Evolutionary conservation across 2,888 invertebrate species (phyloP), one percentile per base, ranked within the genome.

Genomic region (Heteromyza rotundicornis): DNA sequence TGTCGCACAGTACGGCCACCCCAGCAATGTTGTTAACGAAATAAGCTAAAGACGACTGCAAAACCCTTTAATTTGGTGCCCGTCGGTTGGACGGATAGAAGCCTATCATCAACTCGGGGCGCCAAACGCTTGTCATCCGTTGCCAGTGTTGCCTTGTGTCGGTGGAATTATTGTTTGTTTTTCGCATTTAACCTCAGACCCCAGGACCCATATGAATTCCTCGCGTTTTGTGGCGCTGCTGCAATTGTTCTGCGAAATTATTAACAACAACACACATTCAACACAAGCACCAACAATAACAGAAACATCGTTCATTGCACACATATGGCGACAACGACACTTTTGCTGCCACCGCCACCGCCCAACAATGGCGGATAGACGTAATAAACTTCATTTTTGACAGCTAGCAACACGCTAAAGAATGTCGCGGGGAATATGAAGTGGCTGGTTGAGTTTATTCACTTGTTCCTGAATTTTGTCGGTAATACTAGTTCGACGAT

Each of bases 371-470:
- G 72, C 64, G 70, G 68, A 72, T 77, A 78, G 80, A 78, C 79
- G 72, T 78, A 76, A 78, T 78, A 78, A 78, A 78, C 78, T 79
- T 78, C 77, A 78, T 67, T 79, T 78, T 66, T 79, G 78, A 78
- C 79, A 79, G 77, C 72, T 72, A 76, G 72, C 76, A 79, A 77
- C 71, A 74, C 71, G 65, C 65, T 60, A 64, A 68, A 64, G 69
- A 69, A 69, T 68, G 66, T 67, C 68, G 65, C 16, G 23, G 44
- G 61, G 36, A 24, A 24, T 54, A 59, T 60, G 50, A 58, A 69
- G 66, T 68, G 68, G 70, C 70, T 62, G 49, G 60, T 62, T 60
- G 65, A 66, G 64, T 65, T 64, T 66, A 17, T 47, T 47, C 47
- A 17, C 47, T 63, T 64, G 64, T 64, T 57, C 55, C 68, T 59